Base-by-base conservation (phyloP, 2,888 invertebrate genomes). In the Pollenia griseotomentosa region DNA sequence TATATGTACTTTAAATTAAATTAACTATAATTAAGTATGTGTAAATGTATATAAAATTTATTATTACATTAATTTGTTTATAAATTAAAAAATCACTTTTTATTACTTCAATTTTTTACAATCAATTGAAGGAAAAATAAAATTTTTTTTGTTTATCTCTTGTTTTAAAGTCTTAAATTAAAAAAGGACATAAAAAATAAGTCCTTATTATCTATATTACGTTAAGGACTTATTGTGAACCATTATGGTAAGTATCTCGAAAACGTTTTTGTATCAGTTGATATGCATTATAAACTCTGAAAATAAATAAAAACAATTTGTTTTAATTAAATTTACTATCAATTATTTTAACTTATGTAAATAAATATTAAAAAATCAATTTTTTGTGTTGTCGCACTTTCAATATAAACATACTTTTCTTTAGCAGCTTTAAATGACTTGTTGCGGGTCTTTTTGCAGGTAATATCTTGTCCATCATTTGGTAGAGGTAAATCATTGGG, bases 191-290 rank as follows among this genome's bases (percentile, higher is more conserved):
- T 51, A 63, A 16, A 73, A 71, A 65, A 84, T 33, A 68, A 66
- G 84, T 74, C 74, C 79, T 14, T 73, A 61, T 80, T 79, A 57
- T 42, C 65, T 85, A 74, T 42, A 57, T n/a, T 70, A 63, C 4
- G 33, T 33, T 80, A 65, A 73, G 55, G 63, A 84, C 33, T 90
- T 90, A 90, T 88, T 92, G 90, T 88, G 90, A 88, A 89, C 89
- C 90, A 83, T 90, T 91, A 90, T 95, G 95, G 93, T 96, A 96
- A 44, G 96, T 96, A 91, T 96, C 96, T 88, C 95, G 94, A 93
- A 96, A 96, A 82, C 96, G 94, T 91, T 96, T 96, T 92, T 96
- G 96, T 89, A 96, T 94, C 90, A 96, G 95, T 90, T 96, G 96
- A 80, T 96, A 96, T 7, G 96, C 96, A 91, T 95, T 96, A 88